Base-by-base conservation (phyloP, 1,140 invertebrate genomes). In the Panagrolaimus sp. region DNA sequence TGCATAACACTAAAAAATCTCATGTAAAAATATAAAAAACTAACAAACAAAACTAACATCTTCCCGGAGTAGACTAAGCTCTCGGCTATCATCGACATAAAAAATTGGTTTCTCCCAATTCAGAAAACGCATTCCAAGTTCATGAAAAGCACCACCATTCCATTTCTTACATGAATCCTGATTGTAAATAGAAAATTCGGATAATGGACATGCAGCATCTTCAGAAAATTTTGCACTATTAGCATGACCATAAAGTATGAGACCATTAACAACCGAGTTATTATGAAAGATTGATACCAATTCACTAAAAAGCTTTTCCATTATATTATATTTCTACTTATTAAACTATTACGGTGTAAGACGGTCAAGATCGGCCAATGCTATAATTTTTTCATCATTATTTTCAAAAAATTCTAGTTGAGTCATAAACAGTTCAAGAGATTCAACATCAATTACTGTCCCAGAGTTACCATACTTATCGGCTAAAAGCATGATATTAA, bases 21-120 rank as follows among this genome's bases (percentile, higher is more conserved):
- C 1, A 52, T 1, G 5, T 4, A 21, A 58, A 7, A 26, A 17
- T 17, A 58, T 58, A 14, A 17, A 10, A n/a, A 26, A 2, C 14
- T 6, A 58, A 58, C 12, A 21, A 58, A 4, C 5, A 58, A 10
- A 21, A 58, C 52, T 58, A 14, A 58, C 52, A 21, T 28, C 52
- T 6, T 3, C 28, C 10, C 28, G 28, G 10, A 58, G 17, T 12
- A 58, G n/a, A 58, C 17, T 28, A 17, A 58, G 14, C 28, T 58
- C 52, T 26, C 52, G 52, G 4, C 28, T 58, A 28, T 58, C 52
- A 26, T 21, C 28, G 1, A 58, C 28, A 24, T 58, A 58, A 17
- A 17, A 58, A 26, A 58, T 58, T 21, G 52, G 52, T 17, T 58
- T 58, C 17, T 21, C 28, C 52, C 52, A 58, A 58, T 58, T 28